Evolutionary conservation across 2,888 invertebrate species (phyloP).

Genomic region (Uloborus plumipes): DNA sequence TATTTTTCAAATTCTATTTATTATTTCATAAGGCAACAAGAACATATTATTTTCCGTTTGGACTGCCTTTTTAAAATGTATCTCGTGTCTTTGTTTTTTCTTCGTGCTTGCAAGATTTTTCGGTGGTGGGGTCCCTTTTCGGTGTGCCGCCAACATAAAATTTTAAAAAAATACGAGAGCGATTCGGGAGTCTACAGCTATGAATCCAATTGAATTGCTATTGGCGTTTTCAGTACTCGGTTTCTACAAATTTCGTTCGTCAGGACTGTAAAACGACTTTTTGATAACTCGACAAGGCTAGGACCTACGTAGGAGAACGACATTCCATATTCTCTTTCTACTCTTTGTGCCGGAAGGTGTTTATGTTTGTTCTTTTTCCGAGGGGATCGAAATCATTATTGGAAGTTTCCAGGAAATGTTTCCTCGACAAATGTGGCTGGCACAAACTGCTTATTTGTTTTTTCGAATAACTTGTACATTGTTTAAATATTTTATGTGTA

Average conservation of each 20-base stretch:
- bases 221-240: too few species aligned
- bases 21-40: not conserved
- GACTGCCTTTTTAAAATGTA: not conserved
- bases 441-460: conserved; percentile 43
- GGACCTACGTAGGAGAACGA: not conserved
- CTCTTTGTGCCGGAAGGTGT: conserved; percentile 17
- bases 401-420: conserved; percentile 65
- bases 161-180: too few species aligned
- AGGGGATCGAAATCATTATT: conserved; percentile 13
- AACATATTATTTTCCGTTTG: not conserved
- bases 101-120: not conserved
- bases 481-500: conserved; percentile 53
- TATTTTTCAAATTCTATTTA: not conserved
- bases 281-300: too few species aligned
- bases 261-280: too few species aligned
- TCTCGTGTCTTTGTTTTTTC: not conserved
- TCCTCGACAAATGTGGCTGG: conserved; percentile 47
- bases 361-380: conserved; percentile 11
- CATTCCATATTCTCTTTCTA: conserved; percentile 61
- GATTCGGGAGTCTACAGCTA: too few species aligned
- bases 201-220: too few species aligned
- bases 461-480: conserved; percentile 46
- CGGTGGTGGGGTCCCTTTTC: not conserved
- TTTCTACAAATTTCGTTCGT: too few species aligned
- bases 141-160: too few species aligned